Base-by-base conservation (phyloP, 2,888 invertebrate species). In the Drosophila buzzatii region DNA sequence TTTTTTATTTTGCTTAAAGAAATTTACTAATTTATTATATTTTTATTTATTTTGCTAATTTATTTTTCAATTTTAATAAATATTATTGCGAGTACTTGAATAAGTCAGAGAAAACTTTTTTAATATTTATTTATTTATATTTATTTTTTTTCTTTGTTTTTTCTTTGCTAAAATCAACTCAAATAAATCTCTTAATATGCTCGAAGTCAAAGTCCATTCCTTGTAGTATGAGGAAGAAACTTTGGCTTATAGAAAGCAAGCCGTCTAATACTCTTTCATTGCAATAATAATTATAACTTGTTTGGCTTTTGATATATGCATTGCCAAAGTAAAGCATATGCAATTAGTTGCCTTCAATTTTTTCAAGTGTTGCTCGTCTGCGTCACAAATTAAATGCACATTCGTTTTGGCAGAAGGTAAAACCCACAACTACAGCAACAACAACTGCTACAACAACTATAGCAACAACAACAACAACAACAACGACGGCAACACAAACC, bases 371-470 rank as follows among this genome's bases (percentile, higher is more conserved):
- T 49, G 23, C n/a, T 18, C 65, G 67, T 42, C 70, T 41, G 67
- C 72, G 61, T 80, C 67, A 71, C 70, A 76, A 85, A 87, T 87
- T 87, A 85, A 89, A 87, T 84, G 80, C 85, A 85, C 77, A 89
- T 84, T 89, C 73, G 87, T 64, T 70, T 59, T 73, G 58, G 76
- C 73, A 68, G 47, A 62, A 62, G 72, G 69, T 70, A 82, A 83
- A 82, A 73, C 74, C 83, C 76, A 87, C 76, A 66, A 63, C 63
- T 16, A 62, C 51, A 60, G 58, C 27, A 16, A 37, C 52, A 20
- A 35, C 7, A 33, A 20, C 33, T 14, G 14, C 33, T 10, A 18
- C 51, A 31, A 58, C 56, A 49, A 51, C 55, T 60, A 47, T 2
- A 2, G 23, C 23, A 23, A 23, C 23, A 23, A 23, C 27, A 14